phyloP scores from a whole-genome alignment of 2,888 invertebrate genomes.

The Philonicus albiceps region DNA sequence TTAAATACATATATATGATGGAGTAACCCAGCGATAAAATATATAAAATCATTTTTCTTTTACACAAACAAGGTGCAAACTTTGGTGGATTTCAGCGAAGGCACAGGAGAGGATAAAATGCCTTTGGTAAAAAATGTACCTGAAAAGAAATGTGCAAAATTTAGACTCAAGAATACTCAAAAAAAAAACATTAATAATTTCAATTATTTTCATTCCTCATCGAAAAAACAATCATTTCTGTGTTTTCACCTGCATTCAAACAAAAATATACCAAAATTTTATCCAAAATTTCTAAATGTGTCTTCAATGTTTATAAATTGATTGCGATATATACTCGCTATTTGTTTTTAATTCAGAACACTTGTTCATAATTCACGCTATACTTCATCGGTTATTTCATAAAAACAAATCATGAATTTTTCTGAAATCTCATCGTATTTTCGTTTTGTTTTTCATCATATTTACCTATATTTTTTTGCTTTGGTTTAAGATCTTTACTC shows the following conservation, averaged over 20 bases:
- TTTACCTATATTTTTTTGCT: neutral
- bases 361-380: neutral
- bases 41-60: constrained; percentile 49
- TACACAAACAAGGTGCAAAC: constrained; percentile 73
- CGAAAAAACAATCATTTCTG: neutral
- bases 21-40: constrained; percentile 11
- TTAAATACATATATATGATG: neutral
- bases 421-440: neutral
- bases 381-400: neutral
- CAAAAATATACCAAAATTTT: neutral
- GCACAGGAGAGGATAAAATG: constrained; percentile 87
- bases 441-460: neutral
- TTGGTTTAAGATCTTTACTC: neutral
- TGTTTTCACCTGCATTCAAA: neutral
- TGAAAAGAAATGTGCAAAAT: constrained; percentile 33
- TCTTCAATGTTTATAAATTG: neutral
- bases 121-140: constrained; percentile 78
- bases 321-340: neutral
- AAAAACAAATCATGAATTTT: neutral
- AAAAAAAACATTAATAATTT: neutral
- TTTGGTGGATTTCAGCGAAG: constrained; percentile 89
- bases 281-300: neutral
- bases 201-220: neutral
- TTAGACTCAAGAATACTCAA: constrained; percentile 3
- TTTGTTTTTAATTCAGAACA: neutral